Conservation (phyloP, 2,113 vertebrate species). For the Psettodes erumei region DNA sequence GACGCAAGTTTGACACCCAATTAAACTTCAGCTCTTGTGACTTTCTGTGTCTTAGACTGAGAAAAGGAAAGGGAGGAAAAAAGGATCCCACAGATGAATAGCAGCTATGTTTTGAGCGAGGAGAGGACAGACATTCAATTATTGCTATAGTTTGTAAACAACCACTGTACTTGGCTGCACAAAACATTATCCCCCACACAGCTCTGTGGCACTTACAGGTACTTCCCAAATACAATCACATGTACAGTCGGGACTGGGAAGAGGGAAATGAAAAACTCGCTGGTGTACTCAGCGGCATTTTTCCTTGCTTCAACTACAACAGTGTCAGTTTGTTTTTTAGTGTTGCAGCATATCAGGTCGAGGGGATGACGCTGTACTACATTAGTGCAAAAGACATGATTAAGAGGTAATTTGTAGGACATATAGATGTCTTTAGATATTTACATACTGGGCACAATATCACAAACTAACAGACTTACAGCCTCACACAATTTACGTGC, state of each 20-base stretch:
- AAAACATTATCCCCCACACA: constrained; percentile 37
- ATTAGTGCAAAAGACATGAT: constrained; percentile 72
- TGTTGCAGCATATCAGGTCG: constrained; percentile 30
- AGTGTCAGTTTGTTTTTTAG: constrained; percentile 23
- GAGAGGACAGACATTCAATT: constrained; percentile 51
- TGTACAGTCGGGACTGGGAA: constrained; percentile 20
- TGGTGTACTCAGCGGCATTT: neutral
- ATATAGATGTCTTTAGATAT: constrained; percentile 21
- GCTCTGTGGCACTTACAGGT: constrained; percentile 53
- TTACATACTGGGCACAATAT: constrained; percentile 17
- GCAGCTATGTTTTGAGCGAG: constrained; percentile 60
- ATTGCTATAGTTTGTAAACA: constrained; percentile 67
- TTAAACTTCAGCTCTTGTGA: constrained; percentile 42
- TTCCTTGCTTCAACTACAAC: constrained; percentile 1
- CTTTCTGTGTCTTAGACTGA: constrained; percentile 7
- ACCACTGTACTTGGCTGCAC: constrained; percentile 24
- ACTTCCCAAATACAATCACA: constrained; percentile 43
- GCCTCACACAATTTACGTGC: neutral
- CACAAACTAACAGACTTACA: constrained; percentile 23
- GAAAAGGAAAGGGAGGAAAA: constrained; percentile 18
- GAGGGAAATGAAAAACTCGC: constrained; percentile 26
- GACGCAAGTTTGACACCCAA: constrained; percentile 31
- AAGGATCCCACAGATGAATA: constrained; percentile 41
- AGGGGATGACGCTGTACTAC: constrained; percentile 39
- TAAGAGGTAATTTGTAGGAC: constrained; percentile 65